Evolutionary conservation across 1,140 invertebrate species (phyloP).

Genomic region (Pteromalus puparum): DNA sequence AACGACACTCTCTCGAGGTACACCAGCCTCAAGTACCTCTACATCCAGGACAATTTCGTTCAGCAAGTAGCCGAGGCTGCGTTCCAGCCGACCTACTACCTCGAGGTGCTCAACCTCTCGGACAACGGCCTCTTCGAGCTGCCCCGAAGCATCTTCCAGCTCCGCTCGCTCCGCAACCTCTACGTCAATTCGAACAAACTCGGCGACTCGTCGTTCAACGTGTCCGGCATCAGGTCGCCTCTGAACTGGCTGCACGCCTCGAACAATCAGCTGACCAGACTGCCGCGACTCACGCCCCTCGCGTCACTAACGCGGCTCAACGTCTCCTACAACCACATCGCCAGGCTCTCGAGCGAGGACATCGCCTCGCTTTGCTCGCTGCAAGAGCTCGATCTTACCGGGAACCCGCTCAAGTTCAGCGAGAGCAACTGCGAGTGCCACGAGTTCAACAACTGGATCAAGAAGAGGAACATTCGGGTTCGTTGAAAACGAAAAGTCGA

Average conservation of each 20-base stretch:
- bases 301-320: constrained; percentile 65
- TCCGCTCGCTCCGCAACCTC: constrained; percentile 63
- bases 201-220: constrained; percentile 58
- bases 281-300: constrained; percentile 59
- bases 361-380: constrained; percentile 67
- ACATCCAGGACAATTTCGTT: constrained; percentile 72
- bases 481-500: too few species aligned
- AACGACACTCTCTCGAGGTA: constrained; percentile 66
- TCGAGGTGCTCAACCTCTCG: constrained; percentile 67
- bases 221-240: constrained; percentile 56
- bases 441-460: constrained; percentile 62
- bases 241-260: constrained; percentile 59
- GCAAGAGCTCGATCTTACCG: constrained; percentile 61
- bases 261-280: constrained; percentile 59
- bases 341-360: constrained; percentile 62
- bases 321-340: constrained; percentile 68
- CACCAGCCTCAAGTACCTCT: constrained; percentile 66
- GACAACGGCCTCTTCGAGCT: constrained; percentile 62
- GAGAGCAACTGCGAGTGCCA: constrained; percentile 62
- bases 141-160: constrained; percentile 61
- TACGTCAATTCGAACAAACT: constrained; percentile 63
- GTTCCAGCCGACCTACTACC: constrained; percentile 63
- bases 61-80: constrained; percentile 64
- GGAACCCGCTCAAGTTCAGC: constrained; percentile 62
- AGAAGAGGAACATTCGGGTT: constrained; percentile 56